A percentile compares a stretch with the other conserved stretches of the same genome.
Conservation (phyloP, 1,140 invertebrate genomes). For the Fopius arisanus region DNA sequence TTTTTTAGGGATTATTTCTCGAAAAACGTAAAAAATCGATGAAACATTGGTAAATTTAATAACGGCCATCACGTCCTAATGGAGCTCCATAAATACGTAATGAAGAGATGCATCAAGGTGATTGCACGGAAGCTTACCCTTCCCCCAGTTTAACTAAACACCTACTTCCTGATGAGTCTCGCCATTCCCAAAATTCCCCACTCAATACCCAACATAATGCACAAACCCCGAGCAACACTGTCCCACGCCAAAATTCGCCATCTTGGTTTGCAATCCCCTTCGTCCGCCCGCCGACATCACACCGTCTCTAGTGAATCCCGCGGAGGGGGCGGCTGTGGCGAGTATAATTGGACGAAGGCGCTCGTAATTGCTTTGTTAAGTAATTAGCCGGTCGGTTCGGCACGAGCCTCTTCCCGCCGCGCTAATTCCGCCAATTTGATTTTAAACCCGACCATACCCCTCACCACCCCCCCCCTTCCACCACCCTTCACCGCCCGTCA, state of each 20-base stretch:
- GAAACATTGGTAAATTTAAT: too few species aligned
- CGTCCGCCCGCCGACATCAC: neutral
- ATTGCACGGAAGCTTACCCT: constrained; percentile 6
- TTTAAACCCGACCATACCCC: constrained; percentile 26
- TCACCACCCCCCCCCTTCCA: neutral
- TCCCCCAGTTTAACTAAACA: neutral
- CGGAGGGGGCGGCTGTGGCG: neutral
- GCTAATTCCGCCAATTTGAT: constrained; percentile 39
- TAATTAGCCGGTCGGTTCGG: constrained; percentile 38
- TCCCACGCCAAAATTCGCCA: constrained; percentile 5
- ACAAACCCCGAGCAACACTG: neutral
- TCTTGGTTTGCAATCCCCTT: neutral
- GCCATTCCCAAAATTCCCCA: neutral
- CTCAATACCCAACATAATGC: neutral
- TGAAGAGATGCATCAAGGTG: constrained; percentile 23
- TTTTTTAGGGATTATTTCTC: too few species aligned
- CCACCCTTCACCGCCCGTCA: too few species aligned
- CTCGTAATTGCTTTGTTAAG: constrained; percentile 41
- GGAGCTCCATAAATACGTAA: constrained; percentile 22
- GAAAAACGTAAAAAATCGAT: too few species aligned
- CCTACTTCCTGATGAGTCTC: neutral
- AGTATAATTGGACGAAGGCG: constrained; percentile 38
- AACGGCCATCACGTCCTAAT: too few species aligned
- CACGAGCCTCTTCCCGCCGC: constrained; percentile 24
- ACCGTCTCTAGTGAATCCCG: neutral